phyloP scores from a whole-genome alignment of 2,797 vertebrate genomes.

The Eleutherodactylus coqui region DNA sequence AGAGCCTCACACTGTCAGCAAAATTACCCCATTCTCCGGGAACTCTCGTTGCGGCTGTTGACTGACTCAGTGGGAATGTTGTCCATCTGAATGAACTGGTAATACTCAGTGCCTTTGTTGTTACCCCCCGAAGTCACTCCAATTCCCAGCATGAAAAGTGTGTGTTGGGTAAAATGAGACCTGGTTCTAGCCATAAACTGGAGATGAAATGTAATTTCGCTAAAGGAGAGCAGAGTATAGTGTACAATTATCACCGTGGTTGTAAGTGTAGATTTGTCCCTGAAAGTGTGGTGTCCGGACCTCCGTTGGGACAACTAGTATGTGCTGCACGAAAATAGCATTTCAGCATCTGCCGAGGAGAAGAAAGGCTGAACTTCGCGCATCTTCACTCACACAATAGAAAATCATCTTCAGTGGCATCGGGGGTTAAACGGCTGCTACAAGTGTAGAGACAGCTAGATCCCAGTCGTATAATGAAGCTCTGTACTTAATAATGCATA shows the following conservation, averaged over 20 bases:
- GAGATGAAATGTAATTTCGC: slow-evolving; percentile 49
- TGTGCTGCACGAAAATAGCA: slow-evolving; percentile 32
- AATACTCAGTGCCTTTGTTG: not conserved
- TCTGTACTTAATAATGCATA: slow-evolving; percentile 42
- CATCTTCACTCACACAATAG: not conserved
- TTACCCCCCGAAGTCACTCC: slow-evolving; percentile 50
- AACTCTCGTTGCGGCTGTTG: slow-evolving; percentile 43
- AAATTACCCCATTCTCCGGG: not conserved
- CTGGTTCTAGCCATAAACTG: slow-evolving; percentile 23
- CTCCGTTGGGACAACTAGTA: slow-evolving; percentile 14
- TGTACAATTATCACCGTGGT: slow-evolving; percentile 55
- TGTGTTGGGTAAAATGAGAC: slow-evolving; percentile 5
- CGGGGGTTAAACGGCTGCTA: slow-evolving; percentile 31
- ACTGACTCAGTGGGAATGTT: not conserved
- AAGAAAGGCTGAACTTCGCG: not conserved
- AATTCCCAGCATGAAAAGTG: not conserved
- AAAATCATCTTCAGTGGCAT: not conserved
- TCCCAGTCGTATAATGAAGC: slow-evolving; percentile 25
- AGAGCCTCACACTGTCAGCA: not conserved
- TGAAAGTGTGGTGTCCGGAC: slow-evolving; percentile 9
- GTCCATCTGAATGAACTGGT: not conserved
- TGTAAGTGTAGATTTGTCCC: slow-evolving; percentile 49
- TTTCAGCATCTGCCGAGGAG: not conserved
- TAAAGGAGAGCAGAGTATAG: slow-evolving; percentile 42
- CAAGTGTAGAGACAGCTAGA: not conserved